These are phyloP conservation scores for Cephonodes hylas DNA, from an alignment of 2,888 invertebrate species.

Conservation along the genomic window DNA sequence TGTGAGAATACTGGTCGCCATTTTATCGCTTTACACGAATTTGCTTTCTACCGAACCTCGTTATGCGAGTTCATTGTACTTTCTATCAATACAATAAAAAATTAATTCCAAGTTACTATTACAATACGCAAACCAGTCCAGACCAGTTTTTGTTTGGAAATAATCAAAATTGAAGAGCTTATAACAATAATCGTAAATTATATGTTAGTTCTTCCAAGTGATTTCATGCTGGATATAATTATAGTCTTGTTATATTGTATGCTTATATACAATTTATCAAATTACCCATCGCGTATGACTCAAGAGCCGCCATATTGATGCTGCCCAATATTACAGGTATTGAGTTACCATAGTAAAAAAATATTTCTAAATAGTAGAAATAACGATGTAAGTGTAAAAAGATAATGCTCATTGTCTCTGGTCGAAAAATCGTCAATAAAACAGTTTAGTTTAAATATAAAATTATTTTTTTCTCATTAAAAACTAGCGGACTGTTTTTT, in stretches of 20 bases:
- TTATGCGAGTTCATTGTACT: conserved; percentile 8
- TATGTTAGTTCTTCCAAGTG: conserved; percentile 10
- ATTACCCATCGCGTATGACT: background rate
- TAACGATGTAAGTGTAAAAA: background rate
- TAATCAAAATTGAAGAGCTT: conserved; percentile 15
- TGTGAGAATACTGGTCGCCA: conserved; percentile 4
- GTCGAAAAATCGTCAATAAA: conserved; percentile 46
- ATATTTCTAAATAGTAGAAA: conserved; percentile 6
- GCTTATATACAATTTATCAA: background rate
- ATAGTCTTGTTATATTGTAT: conserved; percentile 4
- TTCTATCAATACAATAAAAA: conserved; percentile 8
- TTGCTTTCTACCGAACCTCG: conserved; percentile 5
- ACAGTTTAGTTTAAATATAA: conserved; percentile 46
- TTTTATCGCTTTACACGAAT: conserved; percentile 9
- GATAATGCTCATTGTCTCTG: conserved; percentile 28
- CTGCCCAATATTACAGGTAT: background rate
- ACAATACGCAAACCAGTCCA: background rate
- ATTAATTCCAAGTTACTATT: conserved; percentile 1
- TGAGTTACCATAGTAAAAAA: background rate
- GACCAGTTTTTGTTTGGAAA: background rate
- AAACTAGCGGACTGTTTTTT: conserved; percentile 75
- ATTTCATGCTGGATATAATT: conserved; percentile 4
- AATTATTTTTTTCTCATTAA: conserved; percentile 58
- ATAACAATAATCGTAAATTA: conserved; percentile 15
- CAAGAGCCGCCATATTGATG: conserved; percentile 5